Base-by-base conservation (phyloP, 2,113 vertebrate species). In the Glareola pratincola region DNA sequence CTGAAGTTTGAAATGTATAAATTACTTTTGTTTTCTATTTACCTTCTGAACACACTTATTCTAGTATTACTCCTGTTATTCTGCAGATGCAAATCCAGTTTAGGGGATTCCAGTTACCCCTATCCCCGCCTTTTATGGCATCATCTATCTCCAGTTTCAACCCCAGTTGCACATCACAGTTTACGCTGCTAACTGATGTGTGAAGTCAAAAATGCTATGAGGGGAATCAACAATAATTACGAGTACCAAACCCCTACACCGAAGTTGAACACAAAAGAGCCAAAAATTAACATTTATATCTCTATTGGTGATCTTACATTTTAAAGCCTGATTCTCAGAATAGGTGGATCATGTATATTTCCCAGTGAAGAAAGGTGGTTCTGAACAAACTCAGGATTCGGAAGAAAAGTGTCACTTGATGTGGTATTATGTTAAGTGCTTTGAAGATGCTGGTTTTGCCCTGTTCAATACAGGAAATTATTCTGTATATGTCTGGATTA, bases 181-280 rank as follows among this genome's bases (percentile, higher is more conserved):
- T 92, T 48, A 24, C 14, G n/a, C 3, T 30, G 6, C 39, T 36
- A 51, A 51, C 20, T 56, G 32, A 29, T 50, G 19, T 10, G 5
- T 2, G 32, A 83, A 84, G 15, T 26, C 72, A 36, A 30, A 37
- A 56, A 18, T 80, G 48, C 22, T 53, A 11, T 0, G 0, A 0
- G 5, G 15, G 12, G 10, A 18, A n/a, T 41, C n/a, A 47, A 50
- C 17, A 43, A 6, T 29, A 77, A 8, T 47, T 57, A 41, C 0
- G 1, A 75, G 34, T 50, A 62, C 16, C 20, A 80, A 82, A 34
- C 4, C 22, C 13, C 34, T 66, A 36, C 15, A 41, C 16, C 3
- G 5, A 89, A 79, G 23, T 1, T 75, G 23, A 88, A n/a, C 8
- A 64, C 3, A 54, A 75, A 57, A 77, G 47, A 51, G 27, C 15